Evolutionary conservation across 2,888 invertebrate genomes (phyloP).

Genomic region (Plemyria rubiginata): DNA sequence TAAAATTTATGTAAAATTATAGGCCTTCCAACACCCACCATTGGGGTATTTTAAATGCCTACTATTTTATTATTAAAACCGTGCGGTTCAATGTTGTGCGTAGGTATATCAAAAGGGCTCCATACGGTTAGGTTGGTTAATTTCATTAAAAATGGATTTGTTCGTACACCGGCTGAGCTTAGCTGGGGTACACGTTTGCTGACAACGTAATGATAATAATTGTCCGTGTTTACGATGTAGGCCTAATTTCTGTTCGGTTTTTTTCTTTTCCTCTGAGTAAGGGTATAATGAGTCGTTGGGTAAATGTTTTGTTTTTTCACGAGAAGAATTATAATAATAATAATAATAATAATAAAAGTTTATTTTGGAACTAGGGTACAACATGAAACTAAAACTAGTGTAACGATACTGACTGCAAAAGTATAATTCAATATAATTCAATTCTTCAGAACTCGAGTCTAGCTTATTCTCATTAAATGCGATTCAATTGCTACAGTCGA

Average conservation of each 20-base stretch:
- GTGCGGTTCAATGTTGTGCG: constrained; percentile 30
- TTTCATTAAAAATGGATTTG: constrained; percentile 45
- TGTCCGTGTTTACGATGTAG: constrained; percentile 28
- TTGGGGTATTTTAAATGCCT: constrained; percentile 1
- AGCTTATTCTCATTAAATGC: too few relatives aligned
- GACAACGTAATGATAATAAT: constrained; percentile 39
- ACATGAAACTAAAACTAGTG: too few relatives aligned
- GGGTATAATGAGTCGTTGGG: neutral
- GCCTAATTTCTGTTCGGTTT: constrained; percentile 14
- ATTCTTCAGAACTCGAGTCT: neutral
- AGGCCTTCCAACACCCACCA: neutral
- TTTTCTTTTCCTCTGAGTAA: constrained; percentile 2
- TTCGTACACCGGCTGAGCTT: constrained; percentile 29
- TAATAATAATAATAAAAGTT: too few relatives aligned
- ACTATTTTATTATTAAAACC: constrained; percentile 39
- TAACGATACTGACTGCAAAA: too few relatives aligned
- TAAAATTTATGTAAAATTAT: neutral
- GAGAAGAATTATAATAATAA: too few relatives aligned
- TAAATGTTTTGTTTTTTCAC: neutral
- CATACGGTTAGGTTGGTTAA: constrained; percentile 35
- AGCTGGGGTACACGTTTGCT: constrained; percentile 27
- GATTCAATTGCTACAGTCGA: too few relatives aligned
- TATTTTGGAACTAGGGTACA: too few relatives aligned
- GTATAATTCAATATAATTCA: too few relatives aligned
- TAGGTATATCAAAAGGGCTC: constrained; percentile 37